Evolutionary conservation across 2,797 vertebrate species (phyloP).

Genomic region (Coregonus ussuriensis): DNA sequence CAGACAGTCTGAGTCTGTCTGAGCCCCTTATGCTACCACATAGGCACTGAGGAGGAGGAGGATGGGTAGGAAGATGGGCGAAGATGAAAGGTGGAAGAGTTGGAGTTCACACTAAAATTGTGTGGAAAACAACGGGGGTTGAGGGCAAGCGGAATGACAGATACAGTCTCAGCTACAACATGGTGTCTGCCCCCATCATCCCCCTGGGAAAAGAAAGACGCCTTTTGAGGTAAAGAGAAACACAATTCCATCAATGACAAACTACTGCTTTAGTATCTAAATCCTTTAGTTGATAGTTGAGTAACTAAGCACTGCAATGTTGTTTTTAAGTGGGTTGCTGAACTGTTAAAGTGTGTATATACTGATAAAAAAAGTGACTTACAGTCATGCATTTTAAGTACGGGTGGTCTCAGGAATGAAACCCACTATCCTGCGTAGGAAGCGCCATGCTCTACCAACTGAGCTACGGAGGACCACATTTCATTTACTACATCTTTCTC

Average conservation of each 20-base stretch:
- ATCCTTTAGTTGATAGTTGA: too few relatives aligned
- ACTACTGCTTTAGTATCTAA: neutral
- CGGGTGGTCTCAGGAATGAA: too few relatives aligned
- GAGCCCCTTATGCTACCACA: neutral
- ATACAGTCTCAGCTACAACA: conserved; percentile 5
- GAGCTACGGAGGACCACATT: too few relatives aligned
- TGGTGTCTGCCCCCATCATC: neutral
- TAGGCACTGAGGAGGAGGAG: neutral
- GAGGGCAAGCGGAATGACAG: conserved; percentile 3
- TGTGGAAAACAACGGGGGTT: conserved; percentile 4
- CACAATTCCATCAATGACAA: neutral
- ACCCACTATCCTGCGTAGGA: too few relatives aligned
- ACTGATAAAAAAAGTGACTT: too few relatives aligned
- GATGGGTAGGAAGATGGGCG: neutral
- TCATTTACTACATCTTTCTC: too few relatives aligned
- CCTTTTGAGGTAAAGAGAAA: neutral
- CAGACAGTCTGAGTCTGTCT: neutral
- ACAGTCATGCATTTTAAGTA: too few relatives aligned
- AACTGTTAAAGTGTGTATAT: too few relatives aligned
- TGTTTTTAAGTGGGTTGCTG: too few relatives aligned
- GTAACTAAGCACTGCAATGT: too few relatives aligned
- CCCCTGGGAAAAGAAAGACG: neutral
- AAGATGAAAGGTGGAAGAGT: neutral
- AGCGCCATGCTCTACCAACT: too few relatives aligned
- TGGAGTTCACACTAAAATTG: neutral